phyloP scores from a whole-genome alignment of 1,140 invertebrate species.

The Caenorhabditis remanei region DNA sequence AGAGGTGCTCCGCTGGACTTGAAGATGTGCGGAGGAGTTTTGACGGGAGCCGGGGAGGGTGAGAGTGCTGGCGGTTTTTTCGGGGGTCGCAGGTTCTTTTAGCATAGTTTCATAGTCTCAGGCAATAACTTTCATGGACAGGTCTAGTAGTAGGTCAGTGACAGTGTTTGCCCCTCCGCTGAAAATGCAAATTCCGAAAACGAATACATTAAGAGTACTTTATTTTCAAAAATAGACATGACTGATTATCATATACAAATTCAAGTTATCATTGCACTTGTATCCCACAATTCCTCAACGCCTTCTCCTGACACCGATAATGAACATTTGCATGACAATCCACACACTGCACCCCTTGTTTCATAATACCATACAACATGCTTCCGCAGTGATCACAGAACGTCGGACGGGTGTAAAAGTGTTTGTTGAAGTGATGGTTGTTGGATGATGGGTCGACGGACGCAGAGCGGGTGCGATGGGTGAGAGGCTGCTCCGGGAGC shows the following conservation, averaged over 20 bases:
- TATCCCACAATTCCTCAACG: slow-evolving; percentile 12
- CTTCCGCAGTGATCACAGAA: slow-evolving; percentile 99
- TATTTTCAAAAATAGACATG: no score
- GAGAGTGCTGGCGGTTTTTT: not conserved
- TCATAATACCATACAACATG: slow-evolving; percentile 92
- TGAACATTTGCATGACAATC: slow-evolving; percentile 41
- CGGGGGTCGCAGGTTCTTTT: no score
- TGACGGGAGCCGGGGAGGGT: not conserved
- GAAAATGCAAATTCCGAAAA: not conserved
- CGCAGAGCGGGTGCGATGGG: slow-evolving; percentile 80
- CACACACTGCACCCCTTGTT: slow-evolving; percentile 93
- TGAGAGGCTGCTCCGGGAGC: not conserved
- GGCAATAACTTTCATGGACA: no score
- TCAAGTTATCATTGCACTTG: slow-evolving; percentile 1
- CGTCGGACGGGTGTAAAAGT: slow-evolving; percentile 94
- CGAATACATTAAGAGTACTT: slow-evolving; percentile 2
- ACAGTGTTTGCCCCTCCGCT: not conserved
- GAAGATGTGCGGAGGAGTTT: not conserved
- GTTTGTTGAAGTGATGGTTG: slow-evolving; percentile 84
- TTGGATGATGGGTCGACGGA: not conserved
- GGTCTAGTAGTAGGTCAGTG: no score
- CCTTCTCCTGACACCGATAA: slow-evolving; percentile 33
- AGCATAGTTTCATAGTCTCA: no score
- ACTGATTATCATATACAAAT: not conserved
- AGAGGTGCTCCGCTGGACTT: slow-evolving; percentile 1